Conservation (phyloP, 2,797 vertebrate species). For the Lagocephalus sceleratus region DNA sequence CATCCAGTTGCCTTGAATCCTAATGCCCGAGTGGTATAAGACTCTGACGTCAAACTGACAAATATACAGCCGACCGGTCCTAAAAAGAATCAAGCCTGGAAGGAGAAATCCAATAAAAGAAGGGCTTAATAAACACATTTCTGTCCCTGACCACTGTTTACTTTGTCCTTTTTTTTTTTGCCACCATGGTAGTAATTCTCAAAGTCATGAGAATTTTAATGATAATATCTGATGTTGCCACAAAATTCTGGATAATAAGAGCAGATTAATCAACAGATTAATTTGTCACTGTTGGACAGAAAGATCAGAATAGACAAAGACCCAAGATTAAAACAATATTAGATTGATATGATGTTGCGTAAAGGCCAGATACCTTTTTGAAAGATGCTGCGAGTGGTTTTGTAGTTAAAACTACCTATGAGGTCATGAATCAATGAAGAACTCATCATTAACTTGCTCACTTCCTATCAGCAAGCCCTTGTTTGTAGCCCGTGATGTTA, state of each 20-base stretch:
- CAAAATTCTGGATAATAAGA: conserved; percentile 11
- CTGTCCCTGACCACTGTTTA: not conserved
- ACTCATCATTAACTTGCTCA: conserved; percentile 3
- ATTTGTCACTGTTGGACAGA: conserved; percentile 10
- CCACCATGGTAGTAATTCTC: too few relatives aligned
- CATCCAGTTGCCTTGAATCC: conserved; percentile 58
- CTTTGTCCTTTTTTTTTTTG: too few relatives aligned
- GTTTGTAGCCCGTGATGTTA: conserved; percentile 9
- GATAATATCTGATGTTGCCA: too few relatives aligned
- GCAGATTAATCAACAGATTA: conserved; percentile 22
- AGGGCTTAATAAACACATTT: conserved; percentile 1
- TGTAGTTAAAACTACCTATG: conserved; percentile 10
- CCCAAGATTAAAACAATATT: conserved; percentile 18
- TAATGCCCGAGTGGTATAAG: conserved; percentile 44
- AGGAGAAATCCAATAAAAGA: not conserved
- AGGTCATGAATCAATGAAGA: conserved; percentile 3
- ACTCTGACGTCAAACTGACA: conserved; percentile 31
- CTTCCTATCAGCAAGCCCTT: conserved; percentile 10
- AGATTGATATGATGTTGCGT: too few relatives aligned
- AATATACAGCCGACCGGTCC: conserved; percentile 13
- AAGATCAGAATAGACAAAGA: not conserved
- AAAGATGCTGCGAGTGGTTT: conserved; percentile 12
- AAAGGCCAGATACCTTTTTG: too few relatives aligned
- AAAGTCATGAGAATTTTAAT: too few relatives aligned
- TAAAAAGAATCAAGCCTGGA: conserved; percentile 5